These are phyloP conservation scores for Charadrius vociferus DNA, from an alignment of 2,113 vertebrate species.

Conservation along the genomic window DNA sequence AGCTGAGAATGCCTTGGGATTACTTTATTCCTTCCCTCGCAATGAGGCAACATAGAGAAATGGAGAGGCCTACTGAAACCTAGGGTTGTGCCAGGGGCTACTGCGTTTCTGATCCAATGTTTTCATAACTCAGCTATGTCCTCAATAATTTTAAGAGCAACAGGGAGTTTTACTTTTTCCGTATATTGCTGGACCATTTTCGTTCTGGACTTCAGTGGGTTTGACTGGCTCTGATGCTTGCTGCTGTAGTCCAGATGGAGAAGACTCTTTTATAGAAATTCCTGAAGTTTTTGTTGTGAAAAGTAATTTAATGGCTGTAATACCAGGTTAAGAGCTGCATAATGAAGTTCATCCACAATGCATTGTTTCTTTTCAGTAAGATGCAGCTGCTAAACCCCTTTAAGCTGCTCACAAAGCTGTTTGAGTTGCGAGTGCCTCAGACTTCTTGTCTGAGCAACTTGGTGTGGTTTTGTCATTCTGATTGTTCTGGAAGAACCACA, in stretches of 20 bases:
- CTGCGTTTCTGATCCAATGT: neutral
- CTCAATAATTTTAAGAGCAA: neutral
- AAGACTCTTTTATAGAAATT: neutral
- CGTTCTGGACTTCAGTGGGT: neutral
- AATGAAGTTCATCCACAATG: neutral
- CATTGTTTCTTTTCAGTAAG: neutral
- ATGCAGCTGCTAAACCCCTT: neutral
- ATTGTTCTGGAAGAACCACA: neutral
- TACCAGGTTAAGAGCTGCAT: neutral
- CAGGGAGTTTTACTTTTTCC: neutral
- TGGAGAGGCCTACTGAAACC: neutral
- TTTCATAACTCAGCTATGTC: neutral
- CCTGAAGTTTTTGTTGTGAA: neutral
- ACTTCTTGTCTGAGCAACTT: neutral
- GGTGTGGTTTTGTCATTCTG: neutral
- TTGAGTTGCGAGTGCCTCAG: neutral
- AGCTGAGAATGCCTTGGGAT: neutral
- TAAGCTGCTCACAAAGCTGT: neutral
- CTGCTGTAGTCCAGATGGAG: neutral
- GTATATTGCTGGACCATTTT: neutral
- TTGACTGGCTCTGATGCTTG: neutral
- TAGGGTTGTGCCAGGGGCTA: neutral
- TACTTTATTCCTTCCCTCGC: neutral
- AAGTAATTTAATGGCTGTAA: neutral
- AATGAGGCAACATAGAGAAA: neutral